A percentile compares a stretch with the other conserved stretches of the same genome.
Conservation (phyloP, 2,113 vertebrate genomes). For the Copsychus sechellarum region DNA sequence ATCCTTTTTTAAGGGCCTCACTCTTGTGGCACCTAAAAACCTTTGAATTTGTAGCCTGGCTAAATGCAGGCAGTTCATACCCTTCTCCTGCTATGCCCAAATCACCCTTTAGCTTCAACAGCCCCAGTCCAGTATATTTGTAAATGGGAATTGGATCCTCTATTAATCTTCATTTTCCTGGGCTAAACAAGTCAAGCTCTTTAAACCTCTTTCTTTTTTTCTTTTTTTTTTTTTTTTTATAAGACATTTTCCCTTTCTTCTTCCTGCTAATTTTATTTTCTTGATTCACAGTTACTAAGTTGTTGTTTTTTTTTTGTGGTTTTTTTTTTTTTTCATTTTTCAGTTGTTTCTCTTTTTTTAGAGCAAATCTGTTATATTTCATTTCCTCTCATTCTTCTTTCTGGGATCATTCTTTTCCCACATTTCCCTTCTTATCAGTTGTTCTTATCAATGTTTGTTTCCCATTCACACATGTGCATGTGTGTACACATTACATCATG, state of each 20-base stretch:
- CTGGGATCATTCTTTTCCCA: neutral
- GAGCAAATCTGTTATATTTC: neutral
- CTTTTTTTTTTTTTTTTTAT: neutral
- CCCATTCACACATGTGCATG: neutral
- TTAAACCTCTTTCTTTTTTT: neutral
- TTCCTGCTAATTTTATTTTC: neutral
- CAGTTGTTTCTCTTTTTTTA: neutral
- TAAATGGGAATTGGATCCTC: neutral
- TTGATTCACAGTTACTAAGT: neutral
- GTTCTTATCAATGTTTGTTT: neutral
- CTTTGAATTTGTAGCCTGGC: neutral
- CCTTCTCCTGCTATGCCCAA: neutral
- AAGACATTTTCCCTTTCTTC: neutral
- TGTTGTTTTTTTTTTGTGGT: too few relatives aligned
- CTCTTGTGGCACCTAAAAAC: neutral
- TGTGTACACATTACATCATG: neutral
- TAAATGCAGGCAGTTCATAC: neutral
- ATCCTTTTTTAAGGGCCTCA: neutral
- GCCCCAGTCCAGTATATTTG: neutral
- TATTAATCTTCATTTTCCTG: neutral
- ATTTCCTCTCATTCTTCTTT: neutral
- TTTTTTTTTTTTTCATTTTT: too few relatives aligned
- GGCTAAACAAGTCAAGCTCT: neutral
- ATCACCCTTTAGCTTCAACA: neutral
- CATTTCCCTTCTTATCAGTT: neutral